Conservation (phyloP, 2,113 vertebrate genomes). For the Cebidichthys violaceus region DNA sequence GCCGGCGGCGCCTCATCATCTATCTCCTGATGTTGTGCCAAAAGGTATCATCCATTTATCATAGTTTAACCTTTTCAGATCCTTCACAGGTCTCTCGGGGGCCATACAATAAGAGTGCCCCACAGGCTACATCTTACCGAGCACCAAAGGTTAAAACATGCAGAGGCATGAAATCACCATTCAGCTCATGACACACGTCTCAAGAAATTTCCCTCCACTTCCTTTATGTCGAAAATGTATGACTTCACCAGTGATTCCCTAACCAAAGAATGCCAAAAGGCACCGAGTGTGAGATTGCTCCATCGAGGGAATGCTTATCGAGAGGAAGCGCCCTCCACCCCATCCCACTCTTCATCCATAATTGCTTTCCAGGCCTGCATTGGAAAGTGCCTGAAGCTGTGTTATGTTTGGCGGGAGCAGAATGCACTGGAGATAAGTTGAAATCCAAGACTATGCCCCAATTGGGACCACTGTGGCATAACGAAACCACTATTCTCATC, state of each 20-base stretch:
- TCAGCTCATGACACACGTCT: slow-evolving; percentile 41
- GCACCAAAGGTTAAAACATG: slow-evolving; percentile 64
- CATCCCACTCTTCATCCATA: slow-evolving; percentile 65
- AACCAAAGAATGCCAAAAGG: slow-evolving; percentile 63
- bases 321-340: slow-evolving; percentile 31
- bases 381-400: slow-evolving; percentile 66
- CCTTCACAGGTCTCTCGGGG: slow-evolving; percentile 40
- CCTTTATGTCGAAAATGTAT: slow-evolving; percentile 58
- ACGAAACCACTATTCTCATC: slow-evolving; percentile 48
- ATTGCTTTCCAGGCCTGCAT: slow-evolving; percentile 75
- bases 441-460: slow-evolving; percentile 66
- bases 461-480: slow-evolving; percentile 60
- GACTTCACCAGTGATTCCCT: slow-evolving; percentile 52
- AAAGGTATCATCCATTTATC: slow-evolving; percentile 69
- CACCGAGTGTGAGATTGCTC: slow-evolving; percentile 57
- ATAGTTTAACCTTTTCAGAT: slow-evolving; percentile 73
- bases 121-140: slow-evolving; percentile 25
- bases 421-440: slow-evolving; percentile 70
- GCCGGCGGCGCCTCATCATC: slow-evolving; percentile 36
- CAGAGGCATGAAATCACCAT: slow-evolving; percentile 55
- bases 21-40: slow-evolving; percentile 53
- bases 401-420: slow-evolving; percentile 70
- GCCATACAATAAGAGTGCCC: slow-evolving; percentile 12
- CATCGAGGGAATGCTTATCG: slow-evolving; percentile 67
- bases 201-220: slow-evolving; percentile 30